Conservation (phyloP, 1,140 invertebrate genomes). For the Drosophila guanche region DNA sequence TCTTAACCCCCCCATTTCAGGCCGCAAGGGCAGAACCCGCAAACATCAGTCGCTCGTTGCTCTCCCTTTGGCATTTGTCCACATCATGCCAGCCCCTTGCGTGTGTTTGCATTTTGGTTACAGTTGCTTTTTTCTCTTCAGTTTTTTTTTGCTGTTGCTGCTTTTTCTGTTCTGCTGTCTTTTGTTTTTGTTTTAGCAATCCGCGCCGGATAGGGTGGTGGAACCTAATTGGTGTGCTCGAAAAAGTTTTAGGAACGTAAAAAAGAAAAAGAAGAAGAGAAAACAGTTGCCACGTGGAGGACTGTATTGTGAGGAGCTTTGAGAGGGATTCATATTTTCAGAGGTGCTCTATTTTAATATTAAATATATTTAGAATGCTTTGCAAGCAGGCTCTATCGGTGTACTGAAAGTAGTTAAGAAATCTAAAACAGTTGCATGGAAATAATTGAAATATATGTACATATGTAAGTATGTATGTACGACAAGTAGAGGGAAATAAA, state of each 20-base stretch:
- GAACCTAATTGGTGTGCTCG: slow-evolving; percentile 9
- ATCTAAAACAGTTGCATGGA: no score
- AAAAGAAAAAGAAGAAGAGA: no score
- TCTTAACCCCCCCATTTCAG: background rate
- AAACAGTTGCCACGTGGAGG: no score
- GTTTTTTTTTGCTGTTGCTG: slow-evolving; percentile 26
- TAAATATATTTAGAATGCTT: no score
- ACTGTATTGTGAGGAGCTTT: no score
- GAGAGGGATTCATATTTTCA: no score
- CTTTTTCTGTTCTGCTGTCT: slow-evolving; percentile 9
- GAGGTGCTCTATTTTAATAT: no score
- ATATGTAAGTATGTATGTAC: no score
- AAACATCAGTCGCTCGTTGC: background rate
- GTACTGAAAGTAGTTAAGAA: no score
- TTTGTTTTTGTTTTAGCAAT: background rate
- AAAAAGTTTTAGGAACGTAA: background rate
- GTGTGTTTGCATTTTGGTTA: slow-evolving; percentile 55
- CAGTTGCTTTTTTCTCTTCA: slow-evolving; percentile 23
- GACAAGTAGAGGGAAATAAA: no score
- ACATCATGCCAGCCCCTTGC: slow-evolving; percentile 46
- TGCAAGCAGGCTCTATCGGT: no score
- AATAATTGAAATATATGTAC: no score
- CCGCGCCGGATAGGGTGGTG: background rate
- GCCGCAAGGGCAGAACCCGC: slow-evolving; percentile 4
- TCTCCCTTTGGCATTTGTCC: slow-evolving; percentile 15